phyloP scores from a whole-genome alignment of 2,113 vertebrate species.

The Ceuthmochares aereus region DNA sequence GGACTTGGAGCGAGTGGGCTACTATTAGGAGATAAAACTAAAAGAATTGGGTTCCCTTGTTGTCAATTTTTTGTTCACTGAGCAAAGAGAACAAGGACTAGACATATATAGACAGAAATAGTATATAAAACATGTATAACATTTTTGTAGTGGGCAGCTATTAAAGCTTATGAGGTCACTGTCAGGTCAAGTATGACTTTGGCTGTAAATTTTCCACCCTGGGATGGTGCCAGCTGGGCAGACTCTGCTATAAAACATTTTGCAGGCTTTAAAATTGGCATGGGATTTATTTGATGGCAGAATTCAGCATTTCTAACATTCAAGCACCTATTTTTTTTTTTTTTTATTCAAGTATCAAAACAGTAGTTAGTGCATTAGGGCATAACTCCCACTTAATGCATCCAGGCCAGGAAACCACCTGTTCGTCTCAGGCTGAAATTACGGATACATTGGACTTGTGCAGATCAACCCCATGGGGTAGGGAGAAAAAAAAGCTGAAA shows the following conservation, averaged over 20 bases:
- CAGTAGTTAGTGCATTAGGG: not conserved
- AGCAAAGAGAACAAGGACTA: not conserved
- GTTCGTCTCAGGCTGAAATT: not conserved
- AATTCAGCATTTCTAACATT: not conserved
- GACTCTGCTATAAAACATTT: not conserved
- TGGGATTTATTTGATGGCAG: not conserved
- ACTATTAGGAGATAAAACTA: not conserved
- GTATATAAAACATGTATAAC: not conserved
- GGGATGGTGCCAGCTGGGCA: not conserved
- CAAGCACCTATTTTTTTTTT: not conserved
- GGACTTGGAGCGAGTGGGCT: not conserved
- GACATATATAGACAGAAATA: not conserved
- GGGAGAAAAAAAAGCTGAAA: not conserved
- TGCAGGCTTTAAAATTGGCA: not conserved
- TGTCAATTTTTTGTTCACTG: not conserved
- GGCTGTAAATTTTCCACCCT: not conserved
- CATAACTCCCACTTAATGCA: not conserved
- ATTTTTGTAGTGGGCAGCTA: not conserved
- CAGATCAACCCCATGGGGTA: not conserved
- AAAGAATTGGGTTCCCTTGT: not conserved
- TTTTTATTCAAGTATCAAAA: not conserved
- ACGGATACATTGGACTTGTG: not conserved
- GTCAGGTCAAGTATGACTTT: not conserved
- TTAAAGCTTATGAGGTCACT: not conserved
- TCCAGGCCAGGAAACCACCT: not conserved